Evolutionary conservation across 1,140 invertebrate genomes (phyloP).

Genomic region (Drosophila pallidifrons): DNA sequence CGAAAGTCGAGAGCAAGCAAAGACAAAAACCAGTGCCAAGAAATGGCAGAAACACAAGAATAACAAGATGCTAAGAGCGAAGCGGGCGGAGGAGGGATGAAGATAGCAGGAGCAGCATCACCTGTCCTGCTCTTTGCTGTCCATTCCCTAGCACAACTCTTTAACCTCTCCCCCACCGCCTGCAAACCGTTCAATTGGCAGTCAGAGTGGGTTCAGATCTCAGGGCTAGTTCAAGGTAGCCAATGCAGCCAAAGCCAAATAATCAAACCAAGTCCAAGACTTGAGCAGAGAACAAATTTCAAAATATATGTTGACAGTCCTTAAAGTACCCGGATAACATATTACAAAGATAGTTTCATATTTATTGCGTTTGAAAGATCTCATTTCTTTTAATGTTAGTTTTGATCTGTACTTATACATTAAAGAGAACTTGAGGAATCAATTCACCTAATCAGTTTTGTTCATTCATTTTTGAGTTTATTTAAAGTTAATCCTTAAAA

Average conservation of each 20-base stretch:
- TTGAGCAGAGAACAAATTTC: no score
- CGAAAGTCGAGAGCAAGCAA: slow-evolving; percentile 66
- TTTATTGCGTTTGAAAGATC: no score
- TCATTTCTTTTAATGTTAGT: no score
- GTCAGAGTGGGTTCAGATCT: background rate
- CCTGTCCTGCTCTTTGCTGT: slow-evolving; percentile 3
- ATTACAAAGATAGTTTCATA: no score
- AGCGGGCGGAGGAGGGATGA: background rate
- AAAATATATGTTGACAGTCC: no score
- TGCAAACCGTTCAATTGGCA: slow-evolving; percentile 16
- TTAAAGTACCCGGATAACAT: no score
- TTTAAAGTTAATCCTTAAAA: no score
- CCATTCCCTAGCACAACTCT: background rate
- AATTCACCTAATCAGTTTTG: no score
- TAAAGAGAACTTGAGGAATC: no score
- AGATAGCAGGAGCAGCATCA: slow-evolving; percentile 5
- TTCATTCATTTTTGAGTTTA: no score
- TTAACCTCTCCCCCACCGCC: background rate
- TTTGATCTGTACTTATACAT: no score
- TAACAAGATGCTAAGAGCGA: slow-evolving; percentile 19
- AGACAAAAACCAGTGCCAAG: slow-evolving; percentile 50
- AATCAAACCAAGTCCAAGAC: slow-evolving; percentile 21
- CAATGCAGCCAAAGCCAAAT: slow-evolving; percentile 28
- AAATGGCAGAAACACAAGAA: slow-evolving; percentile 30
- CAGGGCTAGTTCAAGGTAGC: slow-evolving; percentile 17